Evolutionary conservation across 1,140 invertebrate genomes (phyloP).

Genomic region (Anastrepha ludens): DNA sequence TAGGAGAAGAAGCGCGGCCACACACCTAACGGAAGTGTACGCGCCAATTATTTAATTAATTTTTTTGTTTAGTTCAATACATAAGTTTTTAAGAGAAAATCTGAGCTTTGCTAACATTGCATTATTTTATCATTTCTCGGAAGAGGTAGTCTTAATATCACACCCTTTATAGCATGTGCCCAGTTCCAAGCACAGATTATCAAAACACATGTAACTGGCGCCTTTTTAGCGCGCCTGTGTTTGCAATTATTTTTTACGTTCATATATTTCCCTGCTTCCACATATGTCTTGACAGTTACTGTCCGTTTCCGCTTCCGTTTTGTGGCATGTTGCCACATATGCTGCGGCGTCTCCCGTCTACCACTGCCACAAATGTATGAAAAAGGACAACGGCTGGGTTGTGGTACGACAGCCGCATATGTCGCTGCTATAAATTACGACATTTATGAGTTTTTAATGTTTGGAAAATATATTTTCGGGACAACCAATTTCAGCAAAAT

Average conservation of each 20-base stretch:
- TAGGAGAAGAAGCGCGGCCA: no score
- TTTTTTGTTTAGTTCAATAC: no score
- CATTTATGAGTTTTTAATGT: background rate
- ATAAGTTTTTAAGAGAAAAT: no score
- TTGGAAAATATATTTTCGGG: background rate
- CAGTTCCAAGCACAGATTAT: background rate
- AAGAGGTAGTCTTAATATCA: no score
- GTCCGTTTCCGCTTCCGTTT: constrained; percentile 44
- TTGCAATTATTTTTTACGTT: background rate
- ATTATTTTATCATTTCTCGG: no score
- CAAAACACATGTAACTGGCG: constrained; percentile 30
- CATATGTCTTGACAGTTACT: background rate
- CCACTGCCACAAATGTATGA: background rate
- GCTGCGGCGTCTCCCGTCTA: background rate
- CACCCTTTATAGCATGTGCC: no score
- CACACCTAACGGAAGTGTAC: no score
- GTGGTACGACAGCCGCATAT: background rate
- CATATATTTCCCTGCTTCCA: background rate
- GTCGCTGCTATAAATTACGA: background rate
- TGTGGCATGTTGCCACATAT: constrained; percentile 47
- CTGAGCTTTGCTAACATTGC: no score
- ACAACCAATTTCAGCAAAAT: background rate
- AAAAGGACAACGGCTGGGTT: background rate
- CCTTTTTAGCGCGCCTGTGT: constrained; percentile 36
- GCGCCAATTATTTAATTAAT: no score